Base-by-base conservation (phyloP, 2,888 invertebrate species). In the Heteromurus nitidus region DNA sequence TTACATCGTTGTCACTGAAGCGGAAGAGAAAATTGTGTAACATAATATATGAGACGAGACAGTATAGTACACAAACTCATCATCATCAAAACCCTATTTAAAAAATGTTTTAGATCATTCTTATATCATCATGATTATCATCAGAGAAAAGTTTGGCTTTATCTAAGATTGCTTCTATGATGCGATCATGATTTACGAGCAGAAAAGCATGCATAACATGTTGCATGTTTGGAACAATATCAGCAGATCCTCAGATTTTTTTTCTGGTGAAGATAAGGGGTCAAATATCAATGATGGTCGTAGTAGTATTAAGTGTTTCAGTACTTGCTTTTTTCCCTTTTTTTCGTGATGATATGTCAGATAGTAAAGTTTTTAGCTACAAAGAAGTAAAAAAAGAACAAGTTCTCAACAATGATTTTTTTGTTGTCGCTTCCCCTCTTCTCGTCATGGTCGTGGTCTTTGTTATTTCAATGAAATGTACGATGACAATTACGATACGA, bases 271-370 rank as follows among this genome's bases (percentile, higher is more conserved):
- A 58, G 24, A 30, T 60, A 70, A 70, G 58, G 58, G 69, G 69
- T 70, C 69, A 70, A 55, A 58, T 70, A 70, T 70, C 69, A 58
- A 70, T 58, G 65, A 44, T 11, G 44, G 5, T 26, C 18, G 31
- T 67, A n/a, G n/a, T n/a, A n/a, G n/a, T n/a, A n/a, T n/a, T n/a
- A 67, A 67, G 47, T 67, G 65, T 67, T 67, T 67, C 65, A 67
- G n/a, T n/a, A n/a, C n/a, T 44, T 60, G 60, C 30, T 60, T 20
- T 30, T 60, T 28, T 60, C 31, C 30, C 31, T 20, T 30, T 60
- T 28, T 60, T 60, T 60, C 60, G 60, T 60, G 30, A 60, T 60
- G 60, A 30, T 28, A 24, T 60, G 31, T 3, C n/a, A 60, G 31
- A 28, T 18, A 22, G 5, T 22, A 22, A 22, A 24, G 13, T 22